phyloP scores from a whole-genome alignment of 1,140 invertebrate species.

The Panagrolaimus sp. region DNA sequence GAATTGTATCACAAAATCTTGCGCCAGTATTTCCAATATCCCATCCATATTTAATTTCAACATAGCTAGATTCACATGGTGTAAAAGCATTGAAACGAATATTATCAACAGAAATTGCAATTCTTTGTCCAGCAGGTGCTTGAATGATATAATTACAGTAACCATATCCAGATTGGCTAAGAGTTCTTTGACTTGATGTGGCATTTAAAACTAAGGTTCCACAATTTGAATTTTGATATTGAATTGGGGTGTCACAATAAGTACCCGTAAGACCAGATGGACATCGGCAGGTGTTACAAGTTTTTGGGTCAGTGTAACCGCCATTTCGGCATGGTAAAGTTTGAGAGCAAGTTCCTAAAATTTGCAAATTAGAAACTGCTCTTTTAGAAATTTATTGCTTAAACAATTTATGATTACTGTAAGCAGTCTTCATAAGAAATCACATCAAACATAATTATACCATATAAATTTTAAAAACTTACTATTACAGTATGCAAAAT shows the following conservation, averaged over 20 bases:
- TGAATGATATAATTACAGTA: neutral
- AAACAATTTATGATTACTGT: too few relatives aligned
- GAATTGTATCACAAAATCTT: neutral
- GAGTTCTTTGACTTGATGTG: neutral
- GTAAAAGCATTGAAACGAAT: neutral
- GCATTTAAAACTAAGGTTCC: neutral
- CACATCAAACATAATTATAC: too few relatives aligned
- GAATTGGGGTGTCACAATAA: neutral
- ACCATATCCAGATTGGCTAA: neutral
- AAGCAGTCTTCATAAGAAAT: too few relatives aligned
- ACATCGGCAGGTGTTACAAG: neutral
- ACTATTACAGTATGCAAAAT: constrained; percentile 10
- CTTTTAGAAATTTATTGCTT: too few relatives aligned
- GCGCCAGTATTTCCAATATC: neutral
- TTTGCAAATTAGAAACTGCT: too few relatives aligned
- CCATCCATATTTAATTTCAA: neutral
- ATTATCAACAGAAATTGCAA: neutral
- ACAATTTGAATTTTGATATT: neutral
- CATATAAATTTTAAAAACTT: too few relatives aligned
- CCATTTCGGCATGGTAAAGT: constrained; percentile 5
- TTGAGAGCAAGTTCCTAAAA: neutral
- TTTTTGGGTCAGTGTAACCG: neutral
- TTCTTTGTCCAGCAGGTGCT: neutral
- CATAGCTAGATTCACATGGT: neutral
- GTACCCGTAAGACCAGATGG: neutral